Conservation (phyloP, 2,113 vertebrate genomes). For the Carassius carassius region DNA sequence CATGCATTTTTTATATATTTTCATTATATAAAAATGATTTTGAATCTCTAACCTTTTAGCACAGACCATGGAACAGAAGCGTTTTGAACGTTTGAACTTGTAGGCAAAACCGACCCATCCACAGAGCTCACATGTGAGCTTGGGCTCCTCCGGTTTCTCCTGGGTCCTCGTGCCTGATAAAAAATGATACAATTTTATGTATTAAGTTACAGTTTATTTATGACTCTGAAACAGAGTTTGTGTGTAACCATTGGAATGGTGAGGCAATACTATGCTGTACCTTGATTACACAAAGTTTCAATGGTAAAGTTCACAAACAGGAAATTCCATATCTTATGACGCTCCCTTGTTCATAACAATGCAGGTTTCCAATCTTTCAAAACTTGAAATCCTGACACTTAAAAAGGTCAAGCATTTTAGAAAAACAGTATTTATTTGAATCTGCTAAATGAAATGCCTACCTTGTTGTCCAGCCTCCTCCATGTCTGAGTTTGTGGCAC, state of each 20-base stretch:
- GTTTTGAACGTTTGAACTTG: slow-evolving; percentile 95
- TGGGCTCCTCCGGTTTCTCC: slow-evolving; percentile 78
- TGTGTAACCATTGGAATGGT: background rate
- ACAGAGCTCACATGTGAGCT: slow-evolving; percentile 94
- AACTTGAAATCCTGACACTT: background rate
- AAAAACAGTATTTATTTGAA: slow-evolving; percentile 16
- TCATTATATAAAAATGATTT: background rate
- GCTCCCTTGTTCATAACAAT: background rate
- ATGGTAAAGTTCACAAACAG: background rate
- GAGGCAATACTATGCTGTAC: background rate
- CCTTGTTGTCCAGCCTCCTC: slow-evolving; percentile 88
- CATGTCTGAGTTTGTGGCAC: slow-evolving; percentile 86
- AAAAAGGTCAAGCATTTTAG: slow-evolving; percentile 10
- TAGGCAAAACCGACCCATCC: slow-evolving; percentile 94
- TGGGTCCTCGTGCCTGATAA: slow-evolving; percentile 65
- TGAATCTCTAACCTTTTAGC: slow-evolving; percentile 83
- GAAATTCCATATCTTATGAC: background rate
- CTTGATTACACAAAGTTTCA: background rate
- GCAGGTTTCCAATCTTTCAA: background rate
- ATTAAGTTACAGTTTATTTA: background rate
- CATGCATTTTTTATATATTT: background rate
- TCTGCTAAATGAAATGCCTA: slow-evolving; percentile 54
- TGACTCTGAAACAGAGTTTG: background rate
- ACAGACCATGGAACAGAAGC: slow-evolving; percentile 96
- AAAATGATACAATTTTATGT: background rate